Base-by-base conservation (phyloP, 2,888 invertebrate species). In the Empis stercorea region DNA sequence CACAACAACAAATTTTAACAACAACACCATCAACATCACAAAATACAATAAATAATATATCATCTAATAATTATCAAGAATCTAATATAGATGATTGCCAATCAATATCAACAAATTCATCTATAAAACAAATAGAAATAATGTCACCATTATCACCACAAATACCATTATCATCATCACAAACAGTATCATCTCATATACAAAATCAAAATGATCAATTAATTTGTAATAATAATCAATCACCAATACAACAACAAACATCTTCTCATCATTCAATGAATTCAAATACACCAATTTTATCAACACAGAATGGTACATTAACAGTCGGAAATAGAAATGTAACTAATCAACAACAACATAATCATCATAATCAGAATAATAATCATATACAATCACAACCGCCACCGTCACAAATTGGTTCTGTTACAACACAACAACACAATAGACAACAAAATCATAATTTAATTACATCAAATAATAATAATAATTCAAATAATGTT, bases 81-180 rank as follows among this genome's bases (percentile, higher is more conserved):
- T 44, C 48, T 11, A 51, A 46, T 44, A 48, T 44, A 16, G 52
- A 48, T 40, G 54, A 51, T 10, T 46, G 51, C 6, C 50, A 45
- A 10, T 52, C 54, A 17, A 46, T 51, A 17, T 53, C 57, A 11
- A 52, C 56, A 1, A 54, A 59, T 27, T 56, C 57, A 5, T 56
- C 60, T 17, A 54, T 55, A n/a, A 57, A 56, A 15, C 60, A 59
- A 10, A 55, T 60, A 2, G 55, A 59, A 34, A 54, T 55, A 23
- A n/a, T n/a, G n/a, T 58, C 60, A 3, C 54, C 58, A 10, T 30
- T 56, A 17, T 56, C 57, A 6, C 56, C 57, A 11, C 39, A 39
- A 38, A 16, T 37, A 37, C 47, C 54, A 7, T 41, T 51, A n/a
- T 17, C 51, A 53, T 37, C 54, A 20, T 50, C 54, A 17, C 48